Evolutionary conservation across 2,888 invertebrate species (phyloP).

Genomic region (Mythimna impura): DNA sequence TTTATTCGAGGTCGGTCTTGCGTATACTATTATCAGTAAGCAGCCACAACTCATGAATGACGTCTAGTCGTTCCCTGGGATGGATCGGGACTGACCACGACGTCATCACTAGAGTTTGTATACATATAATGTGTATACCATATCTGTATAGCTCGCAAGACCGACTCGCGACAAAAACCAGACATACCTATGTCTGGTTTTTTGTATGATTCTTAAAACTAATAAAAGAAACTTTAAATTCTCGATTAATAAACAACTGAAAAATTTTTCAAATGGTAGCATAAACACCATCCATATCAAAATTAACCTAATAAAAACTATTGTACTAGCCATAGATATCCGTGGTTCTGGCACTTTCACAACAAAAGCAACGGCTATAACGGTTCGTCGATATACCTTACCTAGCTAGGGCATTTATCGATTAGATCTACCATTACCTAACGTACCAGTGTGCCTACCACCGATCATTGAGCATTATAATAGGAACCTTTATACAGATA

Average conservation of each 20-base stretch:
- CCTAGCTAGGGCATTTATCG: constrained; percentile 22
- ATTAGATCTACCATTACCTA: constrained; percentile 41
- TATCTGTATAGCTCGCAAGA: too few relatives aligned
- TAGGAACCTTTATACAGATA: constrained; percentile 15
- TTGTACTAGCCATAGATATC: background rate
- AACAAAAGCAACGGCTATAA: background rate
- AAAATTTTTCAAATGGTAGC: background rate
- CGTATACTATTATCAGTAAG: too few relatives aligned
- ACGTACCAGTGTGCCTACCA: constrained; percentile 13
- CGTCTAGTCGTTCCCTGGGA: too few relatives aligned
- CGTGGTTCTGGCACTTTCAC: background rate
- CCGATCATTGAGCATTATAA: constrained; percentile 14
- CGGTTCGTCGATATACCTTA: constrained; percentile 11
- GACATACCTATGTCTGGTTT: too few relatives aligned
- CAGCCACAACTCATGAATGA: too few relatives aligned
- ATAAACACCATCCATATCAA: background rate
- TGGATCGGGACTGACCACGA: too few relatives aligned
- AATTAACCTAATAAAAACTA: background rate
- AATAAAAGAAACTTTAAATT: too few relatives aligned
- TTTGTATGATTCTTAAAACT: too few relatives aligned
- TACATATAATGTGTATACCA: too few relatives aligned
- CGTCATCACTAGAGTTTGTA: too few relatives aligned
- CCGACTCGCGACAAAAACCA: too few relatives aligned
- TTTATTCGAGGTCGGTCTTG: too few relatives aligned
- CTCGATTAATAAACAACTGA: background rate